Evolutionary conservation across 23 tunicate species (phyloP), one percentile per base, ranked within the genome.

Genomic region (Oikopleura dioica): DNA sequence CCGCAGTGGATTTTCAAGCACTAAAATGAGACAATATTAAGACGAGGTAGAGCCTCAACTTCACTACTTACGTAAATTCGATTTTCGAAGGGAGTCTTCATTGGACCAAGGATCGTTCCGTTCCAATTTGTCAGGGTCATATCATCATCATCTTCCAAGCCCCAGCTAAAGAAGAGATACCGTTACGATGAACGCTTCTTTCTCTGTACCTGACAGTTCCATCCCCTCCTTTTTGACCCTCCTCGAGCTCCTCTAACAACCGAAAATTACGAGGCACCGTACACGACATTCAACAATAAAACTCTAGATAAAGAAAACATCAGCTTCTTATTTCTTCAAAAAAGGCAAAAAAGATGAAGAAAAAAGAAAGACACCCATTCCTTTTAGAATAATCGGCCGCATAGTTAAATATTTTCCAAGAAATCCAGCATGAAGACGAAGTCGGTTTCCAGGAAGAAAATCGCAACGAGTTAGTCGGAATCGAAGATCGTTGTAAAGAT

Each of bases 71-170:
- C 36, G 51, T 83, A 83, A 38, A 87, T 77, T n/a, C 95, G 79
- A 59, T 78, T 75, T 78, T 81, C 88, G 81, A 83, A 87, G 0
- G 84, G 16, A 36, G 87, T 69, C 80, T 79, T 77, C 33, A 81
- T 76, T 0, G 95, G 95, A 0, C 95, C 95, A 36, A 88, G 67
- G 37, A 88, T 88, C 1, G 84, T 84, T 32, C 83, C 88, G 51
- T 44, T 88, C 95, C 95, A 88, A 37, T 81, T 37, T 29, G 88
- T 75, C 35, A 88, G 77, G 0, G 82, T n/a, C 0, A 37, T n/a
- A 50, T 88, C 95, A 77, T 84, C 81, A 5, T 86, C 83, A 69
- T 88, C 80, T 34, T 35, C 75, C 34, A 88, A 50, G 32, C 95
- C 95, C 95, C 95, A 88, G 38, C 95, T n/a, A n/a, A n/a, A n/a